Evolutionary conservation across 23 tunicate species (phyloP).

Genomic region (Trididemnum nubilum): DNA sequence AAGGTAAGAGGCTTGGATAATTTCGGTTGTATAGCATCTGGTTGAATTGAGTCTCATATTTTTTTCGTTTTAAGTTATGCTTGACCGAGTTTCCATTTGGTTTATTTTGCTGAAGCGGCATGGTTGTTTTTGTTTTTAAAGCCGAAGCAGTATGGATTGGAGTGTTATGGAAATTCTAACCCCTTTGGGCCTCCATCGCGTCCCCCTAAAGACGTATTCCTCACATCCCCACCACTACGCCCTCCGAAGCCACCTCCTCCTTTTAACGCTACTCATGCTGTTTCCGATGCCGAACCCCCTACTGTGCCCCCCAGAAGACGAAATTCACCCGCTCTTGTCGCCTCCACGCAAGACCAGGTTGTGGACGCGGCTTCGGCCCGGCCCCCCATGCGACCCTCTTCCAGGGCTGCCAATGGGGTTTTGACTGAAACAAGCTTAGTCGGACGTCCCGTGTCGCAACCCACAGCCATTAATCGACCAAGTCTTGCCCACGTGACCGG

Average conservation of each 20-base stretch:
- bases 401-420: conserved; percentile 49
- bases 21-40: too few species aligned
- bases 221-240: conserved; percentile 21
- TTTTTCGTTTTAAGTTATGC: too few species aligned
- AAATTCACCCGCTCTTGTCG: conserved; percentile 63
- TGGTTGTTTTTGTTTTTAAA: conserved; percentile 25
- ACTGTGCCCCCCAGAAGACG: conserved; percentile 91
- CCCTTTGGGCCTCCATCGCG: conserved; percentile 50
- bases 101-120: too few species aligned
- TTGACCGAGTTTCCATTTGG: too few species aligned
- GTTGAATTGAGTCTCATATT: too few species aligned
- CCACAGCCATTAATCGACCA: conserved; percentile 47
- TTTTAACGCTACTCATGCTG: neutral
- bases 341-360: conserved; percentile 9
- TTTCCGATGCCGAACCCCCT: conserved; percentile 71
- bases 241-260: conserved; percentile 61
- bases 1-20: too few species aligned
- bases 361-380: conserved; percentile 83
- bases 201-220: conserved; percentile 57
- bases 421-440: conserved; percentile 40
- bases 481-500: conserved; percentile 19
- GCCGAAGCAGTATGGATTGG: conserved; percentile 79
- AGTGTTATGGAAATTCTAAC: conserved; percentile 21
- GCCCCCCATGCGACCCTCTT: conserved; percentile 80
- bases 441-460: conserved; percentile 42